Conservation (phyloP, 2,797 vertebrate genomes). For the Brachyalestes nurse region DNA sequence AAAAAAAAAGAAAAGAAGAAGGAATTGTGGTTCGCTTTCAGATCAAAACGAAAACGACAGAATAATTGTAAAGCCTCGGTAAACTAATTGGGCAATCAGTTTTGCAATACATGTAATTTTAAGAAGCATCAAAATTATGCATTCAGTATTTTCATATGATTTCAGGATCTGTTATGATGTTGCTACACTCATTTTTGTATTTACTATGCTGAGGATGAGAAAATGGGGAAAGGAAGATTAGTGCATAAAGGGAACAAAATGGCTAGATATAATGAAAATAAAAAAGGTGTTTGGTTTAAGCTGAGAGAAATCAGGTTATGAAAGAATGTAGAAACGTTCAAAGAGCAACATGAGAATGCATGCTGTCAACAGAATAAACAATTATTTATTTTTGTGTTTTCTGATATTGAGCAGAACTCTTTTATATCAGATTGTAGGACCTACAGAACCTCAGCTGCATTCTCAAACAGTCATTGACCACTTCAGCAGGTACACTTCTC, state of each 20-base stretch:
- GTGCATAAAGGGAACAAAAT: neutral
- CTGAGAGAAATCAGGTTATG: neutral
- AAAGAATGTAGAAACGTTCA: too few relatives aligned
- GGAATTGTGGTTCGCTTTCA: conserved; percentile 16
- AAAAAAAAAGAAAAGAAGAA: neutral
- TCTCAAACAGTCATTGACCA: neutral
- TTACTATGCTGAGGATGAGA: too few relatives aligned
- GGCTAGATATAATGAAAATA: neutral
- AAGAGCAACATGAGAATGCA: neutral
- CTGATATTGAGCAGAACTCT: too few relatives aligned
- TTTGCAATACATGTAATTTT: conserved; percentile 31
- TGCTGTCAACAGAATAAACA: too few relatives aligned
- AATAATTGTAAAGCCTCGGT: conserved; percentile 44
- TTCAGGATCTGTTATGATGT: neutral
- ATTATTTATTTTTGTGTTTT: neutral
- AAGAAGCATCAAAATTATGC: conserved; percentile 19
- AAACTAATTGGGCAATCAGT: conserved; percentile 37
- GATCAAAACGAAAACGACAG: conserved; percentile 30
- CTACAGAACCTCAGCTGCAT: neutral
- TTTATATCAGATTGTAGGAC: too few relatives aligned
- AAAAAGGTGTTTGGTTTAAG: neutral
- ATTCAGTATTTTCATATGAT: neutral
- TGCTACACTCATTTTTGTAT: neutral
- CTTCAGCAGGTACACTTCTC: too few relatives aligned
- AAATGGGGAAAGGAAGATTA: neutral